These are phyloP conservation scores for Sclerurus mexicanus DNA, from an alignment of 2,113 vertebrate species.

Conservation along the genomic window DNA sequence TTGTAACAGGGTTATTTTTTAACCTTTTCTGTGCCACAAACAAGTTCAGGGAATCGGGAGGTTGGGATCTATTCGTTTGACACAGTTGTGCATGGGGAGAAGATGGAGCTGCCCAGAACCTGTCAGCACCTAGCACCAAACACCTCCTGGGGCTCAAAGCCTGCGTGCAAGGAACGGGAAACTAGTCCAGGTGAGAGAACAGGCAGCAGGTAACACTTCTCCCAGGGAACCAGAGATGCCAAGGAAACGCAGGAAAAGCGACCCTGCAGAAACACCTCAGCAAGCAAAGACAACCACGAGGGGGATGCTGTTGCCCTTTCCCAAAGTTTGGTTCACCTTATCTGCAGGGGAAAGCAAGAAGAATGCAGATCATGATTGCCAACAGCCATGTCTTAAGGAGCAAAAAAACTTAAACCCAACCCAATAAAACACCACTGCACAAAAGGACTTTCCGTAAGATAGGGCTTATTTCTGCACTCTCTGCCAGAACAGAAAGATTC, in stretches of 20 bases:
- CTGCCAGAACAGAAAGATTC: neutral
- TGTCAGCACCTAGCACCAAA: neutral
- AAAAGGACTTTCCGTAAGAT: neutral
- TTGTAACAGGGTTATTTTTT: neutral
- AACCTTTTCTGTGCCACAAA: neutral
- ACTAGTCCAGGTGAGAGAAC: neutral
- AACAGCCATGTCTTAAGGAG: fast-evolving
- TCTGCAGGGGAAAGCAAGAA: neutral
- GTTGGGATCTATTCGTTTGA: neutral
- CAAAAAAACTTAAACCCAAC: neutral
- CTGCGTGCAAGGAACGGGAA: neutral
- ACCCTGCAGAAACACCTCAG: neutral
- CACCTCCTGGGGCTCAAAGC: neutral
- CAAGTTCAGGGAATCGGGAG: neutral
- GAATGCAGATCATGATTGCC: neutral
- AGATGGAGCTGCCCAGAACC: neutral
- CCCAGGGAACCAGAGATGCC: neutral
- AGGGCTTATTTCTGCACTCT: neutral
- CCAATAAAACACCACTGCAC: neutral
- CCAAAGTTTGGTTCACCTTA: neutral
- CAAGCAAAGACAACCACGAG: neutral
- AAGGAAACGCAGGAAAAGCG: neutral
- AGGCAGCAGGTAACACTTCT: neutral
- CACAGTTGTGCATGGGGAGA: neutral
- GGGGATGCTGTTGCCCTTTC: neutral